Evolutionary conservation across 2,888 invertebrate species (phyloP).

Genomic region (Stomorhina lunata): DNA sequence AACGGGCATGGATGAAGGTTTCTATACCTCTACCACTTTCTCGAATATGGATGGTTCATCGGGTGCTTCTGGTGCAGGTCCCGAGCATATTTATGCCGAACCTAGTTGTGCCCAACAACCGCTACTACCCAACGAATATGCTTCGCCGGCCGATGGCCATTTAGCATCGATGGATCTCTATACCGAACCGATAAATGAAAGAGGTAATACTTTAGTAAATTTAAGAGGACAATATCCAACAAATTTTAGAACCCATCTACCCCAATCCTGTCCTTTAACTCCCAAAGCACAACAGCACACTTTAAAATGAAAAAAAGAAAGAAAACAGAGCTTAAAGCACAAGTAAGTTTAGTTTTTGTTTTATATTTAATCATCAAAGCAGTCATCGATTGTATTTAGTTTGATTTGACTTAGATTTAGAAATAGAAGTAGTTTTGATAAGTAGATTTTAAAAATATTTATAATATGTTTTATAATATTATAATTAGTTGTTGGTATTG

Average conservation of each 20-base stretch:
- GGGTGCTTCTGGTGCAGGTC: slow-evolving; percentile 41
- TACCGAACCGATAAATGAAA: slow-evolving; percentile 75
- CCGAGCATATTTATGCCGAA: slow-evolving; percentile 77
- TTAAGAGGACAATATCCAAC: slow-evolving; percentile 47
- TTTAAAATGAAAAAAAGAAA: not conserved
- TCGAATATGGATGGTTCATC: slow-evolving; percentile 27
- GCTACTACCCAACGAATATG: slow-evolving; percentile 74
- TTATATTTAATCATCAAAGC: no score
- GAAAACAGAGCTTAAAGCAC: not conserved
- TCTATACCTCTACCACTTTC: slow-evolving; percentile 63
- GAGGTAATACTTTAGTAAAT: slow-evolving; percentile 72
- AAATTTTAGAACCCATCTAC: slow-evolving; percentile 34
- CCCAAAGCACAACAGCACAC: slow-evolving; percentile 32
- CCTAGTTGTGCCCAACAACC: slow-evolving; percentile 74
- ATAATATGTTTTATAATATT: no score
- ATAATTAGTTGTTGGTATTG: no score
- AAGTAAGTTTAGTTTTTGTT: slow-evolving; percentile 36
- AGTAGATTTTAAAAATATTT: no score
- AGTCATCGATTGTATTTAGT: no score
- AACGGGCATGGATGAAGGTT: slow-evolving; percentile 66
- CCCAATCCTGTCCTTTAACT: slow-evolving; percentile 27
- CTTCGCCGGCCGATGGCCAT: slow-evolving; percentile 74
- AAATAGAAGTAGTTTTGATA: no score
- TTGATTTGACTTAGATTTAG: no score
- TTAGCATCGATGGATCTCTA: slow-evolving; percentile 72